Percentiles rank a stretch among this genome's conserved stretches.
phyloP scores from a whole-genome alignment of 2,797 vertebrate species.

The Bradypus variegatus region DNA sequence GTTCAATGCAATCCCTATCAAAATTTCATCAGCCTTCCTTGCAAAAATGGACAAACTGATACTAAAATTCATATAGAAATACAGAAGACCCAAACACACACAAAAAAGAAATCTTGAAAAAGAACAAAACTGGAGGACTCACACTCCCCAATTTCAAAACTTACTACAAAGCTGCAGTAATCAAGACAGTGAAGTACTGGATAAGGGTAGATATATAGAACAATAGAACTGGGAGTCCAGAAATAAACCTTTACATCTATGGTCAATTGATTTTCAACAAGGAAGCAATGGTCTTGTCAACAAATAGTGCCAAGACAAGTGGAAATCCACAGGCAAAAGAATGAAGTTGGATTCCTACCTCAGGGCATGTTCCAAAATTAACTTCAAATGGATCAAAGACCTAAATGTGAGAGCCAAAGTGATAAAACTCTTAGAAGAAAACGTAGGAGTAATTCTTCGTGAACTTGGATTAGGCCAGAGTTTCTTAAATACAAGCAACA shows the following conservation, averaged over 20 bases:
- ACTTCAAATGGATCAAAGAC: not conserved
- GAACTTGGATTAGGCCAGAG: not conserved
- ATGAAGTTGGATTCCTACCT: not conserved
- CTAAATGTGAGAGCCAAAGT: not conserved
- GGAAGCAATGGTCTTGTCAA: not conserved
- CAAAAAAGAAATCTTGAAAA: constrained; percentile 13
- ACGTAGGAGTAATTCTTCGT: not conserved
- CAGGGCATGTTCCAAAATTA: constrained; percentile 12
- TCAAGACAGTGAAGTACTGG: not conserved
- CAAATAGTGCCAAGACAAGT: not conserved
- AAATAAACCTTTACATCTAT: not conserved
- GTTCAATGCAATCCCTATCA: not conserved
- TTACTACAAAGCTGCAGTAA: not conserved
- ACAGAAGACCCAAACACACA: not conserved
- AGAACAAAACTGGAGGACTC: not conserved
- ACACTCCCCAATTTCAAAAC: not conserved
- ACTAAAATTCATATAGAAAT: constrained; percentile 12
- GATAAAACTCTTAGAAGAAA: constrained; percentile 4
- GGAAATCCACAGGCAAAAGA: not conserved
- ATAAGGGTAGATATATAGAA: not conserved
- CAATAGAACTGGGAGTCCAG: not conserved
- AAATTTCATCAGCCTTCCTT: not conserved
- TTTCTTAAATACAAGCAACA: not conserved
- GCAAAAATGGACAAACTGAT: constrained; percentile 7
- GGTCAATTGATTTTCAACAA: not conserved